Percentiles rank a stretch among this genome's conserved stretches.
These are phyloP conservation scores for Macrosoma leucophasiata DNA, from an alignment of 2,888 invertebrate species.

Conservation along the genomic window DNA sequence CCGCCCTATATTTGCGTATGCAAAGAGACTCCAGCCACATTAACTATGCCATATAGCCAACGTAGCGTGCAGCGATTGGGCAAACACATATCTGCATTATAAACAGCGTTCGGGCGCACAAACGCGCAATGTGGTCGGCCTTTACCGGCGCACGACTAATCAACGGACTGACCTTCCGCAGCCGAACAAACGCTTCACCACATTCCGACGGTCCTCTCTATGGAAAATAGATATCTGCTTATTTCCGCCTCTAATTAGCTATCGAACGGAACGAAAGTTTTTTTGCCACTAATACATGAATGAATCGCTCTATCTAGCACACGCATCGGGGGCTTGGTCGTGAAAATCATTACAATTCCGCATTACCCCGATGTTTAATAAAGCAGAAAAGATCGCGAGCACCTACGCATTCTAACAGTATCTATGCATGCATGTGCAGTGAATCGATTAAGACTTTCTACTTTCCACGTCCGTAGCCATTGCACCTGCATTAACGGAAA, in stretches of 20 bases:
- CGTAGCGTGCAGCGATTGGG: constrained; percentile 74
- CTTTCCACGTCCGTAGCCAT: constrained; percentile 61
- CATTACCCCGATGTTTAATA: constrained; percentile 37
- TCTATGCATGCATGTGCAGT: constrained; percentile 68
- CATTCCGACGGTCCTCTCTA: constrained; percentile 33
- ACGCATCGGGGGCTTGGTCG: constrained; percentile 18
- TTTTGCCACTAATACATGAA: constrained; percentile 1
- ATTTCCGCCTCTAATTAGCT: constrained; percentile 11
- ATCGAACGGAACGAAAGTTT: constrained; percentile 1
- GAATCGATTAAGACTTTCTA: constrained; percentile 71
- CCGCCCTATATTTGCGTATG: constrained; percentile 76
- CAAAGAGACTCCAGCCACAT: constrained; percentile 74
- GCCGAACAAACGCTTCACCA: constrained; percentile 56
- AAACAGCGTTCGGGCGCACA: constrained; percentile 72
- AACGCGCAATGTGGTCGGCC: constrained; percentile 73
- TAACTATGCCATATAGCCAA: constrained; percentile 76
- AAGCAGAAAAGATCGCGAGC: constrained; percentile 44
- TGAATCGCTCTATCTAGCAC: constrained; percentile 9
- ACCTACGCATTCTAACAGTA: constrained; percentile 37
- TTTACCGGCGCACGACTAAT: constrained; percentile 71
- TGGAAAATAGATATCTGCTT: constrained; percentile 29
- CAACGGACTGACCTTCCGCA: constrained; percentile 71
- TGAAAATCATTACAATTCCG: constrained; percentile 20
- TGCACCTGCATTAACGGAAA: constrained; percentile 64
- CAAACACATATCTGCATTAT: constrained; percentile 77